Conservation (phyloP, 1,140 invertebrate species). For the Colletes latitarsis region DNA sequence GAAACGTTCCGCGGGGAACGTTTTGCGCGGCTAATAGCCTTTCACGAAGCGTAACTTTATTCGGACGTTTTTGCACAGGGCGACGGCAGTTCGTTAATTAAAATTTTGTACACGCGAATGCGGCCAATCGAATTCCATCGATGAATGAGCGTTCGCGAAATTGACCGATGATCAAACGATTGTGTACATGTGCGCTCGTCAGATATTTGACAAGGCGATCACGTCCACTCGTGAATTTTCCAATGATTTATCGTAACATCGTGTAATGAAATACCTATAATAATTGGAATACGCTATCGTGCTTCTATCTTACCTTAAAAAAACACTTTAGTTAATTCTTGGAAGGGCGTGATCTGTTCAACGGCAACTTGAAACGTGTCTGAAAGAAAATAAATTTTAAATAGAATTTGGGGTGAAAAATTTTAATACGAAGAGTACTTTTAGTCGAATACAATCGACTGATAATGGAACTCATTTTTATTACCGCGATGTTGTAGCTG, state of each 20-base stretch:
- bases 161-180: conserved; percentile 57
- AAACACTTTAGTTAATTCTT: background rate
- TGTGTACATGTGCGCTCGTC: conserved; percentile 2
- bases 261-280: conserved; percentile 23
- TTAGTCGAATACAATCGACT: too few relatives aligned
- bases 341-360: too few relatives aligned
- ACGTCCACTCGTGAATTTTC: conserved; percentile 28
- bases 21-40: conserved; percentile 67
- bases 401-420: too few relatives aligned
- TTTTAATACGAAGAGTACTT: too few relatives aligned
- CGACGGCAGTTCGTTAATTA: conserved; percentile 66
- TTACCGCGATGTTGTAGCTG: too few relatives aligned
- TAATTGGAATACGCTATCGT: conserved; percentile 16
- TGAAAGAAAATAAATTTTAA: too few relatives aligned
- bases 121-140: conserved; percentile 66
- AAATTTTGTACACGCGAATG: conserved; percentile 67
- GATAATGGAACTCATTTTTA: too few relatives aligned
- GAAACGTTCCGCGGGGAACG: conserved; percentile 49
- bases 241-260: conserved; percentile 42
- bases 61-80: conserved; percentile 57
- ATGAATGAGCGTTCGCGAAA: conserved; percentile 65
- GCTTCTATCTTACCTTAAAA: background rate
- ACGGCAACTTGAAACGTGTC: too few relatives aligned
- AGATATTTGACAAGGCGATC: conserved; percentile 44
- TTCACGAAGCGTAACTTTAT: conserved; percentile 67